Conservation (phyloP, 2,113 vertebrate species). For the Urocolius indicus region DNA sequence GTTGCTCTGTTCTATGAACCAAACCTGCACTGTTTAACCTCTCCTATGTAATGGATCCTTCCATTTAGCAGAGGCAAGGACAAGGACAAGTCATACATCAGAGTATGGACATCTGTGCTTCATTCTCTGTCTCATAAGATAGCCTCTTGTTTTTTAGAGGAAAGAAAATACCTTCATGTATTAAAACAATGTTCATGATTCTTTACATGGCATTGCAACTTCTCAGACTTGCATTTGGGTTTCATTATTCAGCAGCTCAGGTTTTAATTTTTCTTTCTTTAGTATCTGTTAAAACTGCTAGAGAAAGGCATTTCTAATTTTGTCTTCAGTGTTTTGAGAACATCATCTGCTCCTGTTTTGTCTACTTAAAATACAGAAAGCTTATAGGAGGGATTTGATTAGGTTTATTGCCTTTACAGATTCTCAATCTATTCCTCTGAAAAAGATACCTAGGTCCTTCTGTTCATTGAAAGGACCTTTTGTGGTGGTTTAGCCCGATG, state of each 20-base stretch:
- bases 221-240: neutral
- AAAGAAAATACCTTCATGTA: neutral
- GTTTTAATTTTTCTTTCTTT: neutral
- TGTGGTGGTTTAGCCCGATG: too few species aligned
- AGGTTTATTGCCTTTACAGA: neutral
- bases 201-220: neutral
- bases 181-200: neutral
- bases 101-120: rapidly evolving
- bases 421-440: neutral
- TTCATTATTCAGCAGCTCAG: neutral
- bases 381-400: neutral
- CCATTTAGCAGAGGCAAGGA: neutral
- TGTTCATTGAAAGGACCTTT: neutral
- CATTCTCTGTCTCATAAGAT: neutral
- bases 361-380: neutral
- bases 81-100: neutral
- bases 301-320: neutral
- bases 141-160: neutral
- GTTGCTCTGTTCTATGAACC: neutral
- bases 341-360: neutral
- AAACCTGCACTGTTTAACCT: neutral
- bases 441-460: neutral
- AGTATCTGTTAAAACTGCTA: neutral
- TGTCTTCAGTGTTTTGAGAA: neutral
- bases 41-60: neutral